Percentiles rank a stretch among this genome's conserved stretches.
phyloP scores from a whole-genome alignment of 2,797 vertebrate genomes.

The Iguana delicatissima region DNA sequence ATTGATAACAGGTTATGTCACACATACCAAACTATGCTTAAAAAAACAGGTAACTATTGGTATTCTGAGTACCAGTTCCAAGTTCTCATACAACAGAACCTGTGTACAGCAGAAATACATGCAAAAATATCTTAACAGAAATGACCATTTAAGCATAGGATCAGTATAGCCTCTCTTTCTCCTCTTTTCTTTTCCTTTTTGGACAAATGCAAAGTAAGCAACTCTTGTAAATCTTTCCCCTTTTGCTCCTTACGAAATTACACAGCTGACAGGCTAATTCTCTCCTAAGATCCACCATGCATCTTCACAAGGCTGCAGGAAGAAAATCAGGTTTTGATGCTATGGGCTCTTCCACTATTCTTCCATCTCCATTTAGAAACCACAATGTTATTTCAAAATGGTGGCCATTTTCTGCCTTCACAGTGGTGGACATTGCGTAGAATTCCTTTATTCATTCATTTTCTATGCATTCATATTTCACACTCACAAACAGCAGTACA shows the following conservation, averaged over 20 bases:
- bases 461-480: background rate
- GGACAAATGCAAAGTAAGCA: background rate
- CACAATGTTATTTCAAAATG: background rate
- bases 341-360: background rate
- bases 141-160: background rate
- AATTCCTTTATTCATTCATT: background rate
- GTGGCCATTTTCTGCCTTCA: background rate
- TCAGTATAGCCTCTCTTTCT: background rate
- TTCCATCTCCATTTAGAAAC: background rate
- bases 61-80: background rate
- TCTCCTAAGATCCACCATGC: background rate
- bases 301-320: background rate
- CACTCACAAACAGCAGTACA: background rate
- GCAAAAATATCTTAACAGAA: slow-evolving; percentile 10
- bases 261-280: background rate
- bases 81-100: background rate
- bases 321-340: background rate
- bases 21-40: background rate
- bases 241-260: background rate
- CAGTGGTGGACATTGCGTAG: background rate
- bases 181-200: background rate
- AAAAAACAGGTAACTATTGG: background rate
- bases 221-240: background rate
- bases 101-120: background rate
- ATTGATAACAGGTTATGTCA: background rate